Conservation (phyloP, 2,113 vertebrate species). For the Vulpes ferrilata region DNA sequence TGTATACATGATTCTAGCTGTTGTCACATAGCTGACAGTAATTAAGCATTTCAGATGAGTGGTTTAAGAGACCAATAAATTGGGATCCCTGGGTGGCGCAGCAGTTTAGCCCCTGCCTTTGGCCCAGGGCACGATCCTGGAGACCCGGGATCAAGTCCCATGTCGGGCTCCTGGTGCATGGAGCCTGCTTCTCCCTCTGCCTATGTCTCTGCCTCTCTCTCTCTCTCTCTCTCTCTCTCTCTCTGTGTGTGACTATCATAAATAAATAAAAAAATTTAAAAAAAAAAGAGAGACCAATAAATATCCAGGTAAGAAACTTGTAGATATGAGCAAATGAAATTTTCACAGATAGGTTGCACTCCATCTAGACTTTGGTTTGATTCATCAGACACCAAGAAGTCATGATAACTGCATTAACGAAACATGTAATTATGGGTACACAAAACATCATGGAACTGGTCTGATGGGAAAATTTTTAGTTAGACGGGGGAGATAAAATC, state of each 20-base stretch:
- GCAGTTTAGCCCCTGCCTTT: too few relatives aligned
- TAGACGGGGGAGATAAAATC: background rate
- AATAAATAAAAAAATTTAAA: too few relatives aligned
- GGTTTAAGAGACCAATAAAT: background rate
- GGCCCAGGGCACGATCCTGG: too few relatives aligned
- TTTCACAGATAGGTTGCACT: background rate
- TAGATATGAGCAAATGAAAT: background rate
- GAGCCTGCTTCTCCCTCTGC: too few relatives aligned
- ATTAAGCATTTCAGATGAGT: conserved; percentile 28
- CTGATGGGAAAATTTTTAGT: conserved; percentile 1
- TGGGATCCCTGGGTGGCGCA: too few relatives aligned
- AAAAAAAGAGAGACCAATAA: background rate
- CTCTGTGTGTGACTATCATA: too few relatives aligned
- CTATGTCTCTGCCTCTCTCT: too few relatives aligned
- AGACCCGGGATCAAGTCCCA: too few relatives aligned
- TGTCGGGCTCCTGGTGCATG: too few relatives aligned
- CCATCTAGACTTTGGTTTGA: background rate
- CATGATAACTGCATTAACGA: background rate
- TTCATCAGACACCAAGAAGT: background rate
- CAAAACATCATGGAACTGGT: background rate
- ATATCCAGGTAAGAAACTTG: background rate
- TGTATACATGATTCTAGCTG: background rate
- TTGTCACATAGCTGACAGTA: background rate
- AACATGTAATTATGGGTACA: background rate
- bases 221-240: too few relatives aligned